Conservation (phyloP, 1,140 invertebrate genomes). For the Araneus ventricosus region DNA sequence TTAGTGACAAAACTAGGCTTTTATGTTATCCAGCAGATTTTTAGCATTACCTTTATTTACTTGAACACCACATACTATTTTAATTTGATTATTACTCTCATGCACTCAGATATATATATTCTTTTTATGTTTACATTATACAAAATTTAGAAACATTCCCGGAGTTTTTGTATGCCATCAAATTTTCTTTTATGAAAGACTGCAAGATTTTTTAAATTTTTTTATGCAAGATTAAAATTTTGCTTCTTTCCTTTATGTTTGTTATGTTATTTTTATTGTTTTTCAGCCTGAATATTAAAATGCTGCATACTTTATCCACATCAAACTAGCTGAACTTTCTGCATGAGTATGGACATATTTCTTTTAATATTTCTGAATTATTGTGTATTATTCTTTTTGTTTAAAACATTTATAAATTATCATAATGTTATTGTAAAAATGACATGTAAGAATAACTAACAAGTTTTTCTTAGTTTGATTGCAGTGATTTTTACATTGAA, state of each 20-base stretch:
- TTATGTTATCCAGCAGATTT: too few species aligned
- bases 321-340: background rate
- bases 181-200: background rate
- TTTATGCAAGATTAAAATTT: background rate
- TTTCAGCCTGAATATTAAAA: slow-evolving; percentile 19
- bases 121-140: background rate
- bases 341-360: background rate
- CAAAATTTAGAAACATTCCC: background rate
- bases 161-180: background rate
- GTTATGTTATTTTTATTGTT: background rate
- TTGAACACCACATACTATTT: too few species aligned
- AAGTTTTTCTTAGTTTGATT: too few species aligned
- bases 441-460: too few species aligned
- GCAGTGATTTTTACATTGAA: too few species aligned
- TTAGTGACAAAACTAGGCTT: too few species aligned
- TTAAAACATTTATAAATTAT: too few species aligned
- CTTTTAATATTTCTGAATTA: background rate
- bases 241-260: background rate
- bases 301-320: background rate
- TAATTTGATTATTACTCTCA: background rate
- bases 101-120: too few species aligned
- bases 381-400: too few species aligned
- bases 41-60: too few species aligned
- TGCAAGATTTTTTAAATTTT: too few species aligned
- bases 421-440: too few species aligned